Percentiles rank a stretch among this genome's conserved stretches.
These are phyloP conservation scores for Oryzias dopingdopingensis DNA, from an alignment of 2,797 vertebrate species.

Conservation along the genomic window DNA sequence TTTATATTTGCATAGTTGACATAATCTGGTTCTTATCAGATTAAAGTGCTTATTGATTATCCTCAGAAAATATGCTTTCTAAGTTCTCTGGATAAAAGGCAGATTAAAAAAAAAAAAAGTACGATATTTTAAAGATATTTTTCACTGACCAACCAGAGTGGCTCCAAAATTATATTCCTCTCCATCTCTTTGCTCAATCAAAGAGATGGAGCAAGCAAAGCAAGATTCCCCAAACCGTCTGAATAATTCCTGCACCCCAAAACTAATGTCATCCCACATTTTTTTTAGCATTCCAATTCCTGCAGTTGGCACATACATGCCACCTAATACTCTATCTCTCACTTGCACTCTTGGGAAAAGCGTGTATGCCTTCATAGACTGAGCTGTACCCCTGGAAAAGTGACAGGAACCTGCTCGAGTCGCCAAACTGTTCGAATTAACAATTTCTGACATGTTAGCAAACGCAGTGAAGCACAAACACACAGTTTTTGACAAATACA, in stretches of 20 bases:
- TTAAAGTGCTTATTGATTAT: too few relatives aligned
- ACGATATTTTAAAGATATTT: constrained; percentile 13
- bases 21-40: too few relatives aligned
- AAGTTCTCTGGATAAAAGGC: background rate
- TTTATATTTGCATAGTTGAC: too few relatives aligned
- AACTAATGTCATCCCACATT: constrained; percentile 57
- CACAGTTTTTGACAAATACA: constrained; percentile 28
- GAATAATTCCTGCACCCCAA: constrained; percentile 57
- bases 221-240: constrained; percentile 38
- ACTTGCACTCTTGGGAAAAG: constrained; percentile 56
- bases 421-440: constrained; percentile 51
- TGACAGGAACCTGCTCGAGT: constrained; percentile 46
- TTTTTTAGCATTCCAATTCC: constrained; percentile 49
- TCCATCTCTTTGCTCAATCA: constrained; percentile 38
- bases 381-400: constrained; percentile 49
- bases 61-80: too few relatives aligned
- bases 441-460: constrained; percentile 50
- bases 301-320: constrained; percentile 52
- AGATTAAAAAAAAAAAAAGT: constrained; percentile 43
- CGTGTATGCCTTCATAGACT: constrained; percentile 48
- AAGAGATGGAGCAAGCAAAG: too few relatives aligned
- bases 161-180: constrained; percentile 55
- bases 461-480: constrained; percentile 27
- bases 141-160: constrained; percentile 64
- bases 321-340: constrained; percentile 61